Evolutionary conservation across 2,113 vertebrate species (phyloP).

Genomic region (Atlantisia rogersi): DNA sequence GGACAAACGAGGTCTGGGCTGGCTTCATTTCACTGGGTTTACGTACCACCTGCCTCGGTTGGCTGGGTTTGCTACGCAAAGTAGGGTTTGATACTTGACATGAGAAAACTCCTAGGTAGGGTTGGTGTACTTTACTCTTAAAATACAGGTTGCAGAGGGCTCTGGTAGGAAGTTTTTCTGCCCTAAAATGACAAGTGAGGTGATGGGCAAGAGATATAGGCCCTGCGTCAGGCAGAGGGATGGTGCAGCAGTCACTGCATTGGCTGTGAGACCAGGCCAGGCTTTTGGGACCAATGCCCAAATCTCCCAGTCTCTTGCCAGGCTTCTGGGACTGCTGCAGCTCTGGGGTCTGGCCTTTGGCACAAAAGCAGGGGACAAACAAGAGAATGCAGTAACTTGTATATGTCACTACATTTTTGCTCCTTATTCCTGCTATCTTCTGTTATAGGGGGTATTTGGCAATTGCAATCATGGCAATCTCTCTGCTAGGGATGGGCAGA

Average conservation of each 20-base stretch:
- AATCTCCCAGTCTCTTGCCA: background rate
- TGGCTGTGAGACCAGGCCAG: background rate
- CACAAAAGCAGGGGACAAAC: background rate
- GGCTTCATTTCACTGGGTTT: background rate
- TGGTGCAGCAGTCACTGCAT: fast-evolving
- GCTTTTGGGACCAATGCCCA: background rate
- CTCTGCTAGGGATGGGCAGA: background rate
- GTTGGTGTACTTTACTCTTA: background rate
- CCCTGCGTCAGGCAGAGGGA: background rate
- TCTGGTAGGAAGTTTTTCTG: background rate
- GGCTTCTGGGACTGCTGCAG: background rate
- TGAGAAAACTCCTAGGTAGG: background rate
- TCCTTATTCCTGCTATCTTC: background rate
- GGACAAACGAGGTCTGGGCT: background rate
- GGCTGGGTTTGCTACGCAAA: background rate
- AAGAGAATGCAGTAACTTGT: background rate
- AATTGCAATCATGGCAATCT: background rate
- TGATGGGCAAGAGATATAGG: background rate
- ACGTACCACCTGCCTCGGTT: background rate
- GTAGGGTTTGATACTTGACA: background rate
- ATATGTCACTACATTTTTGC: background rate
- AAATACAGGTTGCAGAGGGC: background rate
- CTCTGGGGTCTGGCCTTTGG: background rate
- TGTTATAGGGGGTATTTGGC: background rate
- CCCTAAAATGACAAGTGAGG: background rate